phyloP scores from a whole-genome alignment of 2,888 invertebrate genomes.

The Morpho helenor region DNA sequence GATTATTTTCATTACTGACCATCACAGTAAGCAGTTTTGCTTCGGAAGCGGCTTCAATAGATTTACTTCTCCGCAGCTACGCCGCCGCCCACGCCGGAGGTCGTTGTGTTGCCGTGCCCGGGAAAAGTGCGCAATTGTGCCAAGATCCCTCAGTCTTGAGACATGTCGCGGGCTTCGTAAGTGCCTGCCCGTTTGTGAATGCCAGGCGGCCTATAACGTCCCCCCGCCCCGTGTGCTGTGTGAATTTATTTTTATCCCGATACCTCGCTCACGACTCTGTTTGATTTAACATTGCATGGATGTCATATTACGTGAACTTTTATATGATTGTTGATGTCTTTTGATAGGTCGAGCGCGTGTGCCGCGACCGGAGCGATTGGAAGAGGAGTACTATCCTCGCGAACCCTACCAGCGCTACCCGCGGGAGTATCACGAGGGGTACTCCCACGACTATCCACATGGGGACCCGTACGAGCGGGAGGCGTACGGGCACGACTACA shows the following conservation, averaged over 20 bases:
- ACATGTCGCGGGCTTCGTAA: conserved; percentile 53
- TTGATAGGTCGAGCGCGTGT: conserved; percentile 63
- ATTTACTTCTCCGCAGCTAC: conserved; percentile 47
- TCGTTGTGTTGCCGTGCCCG: conserved; percentile 63
- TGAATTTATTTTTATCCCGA: conserved; percentile 26
- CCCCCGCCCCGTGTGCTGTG: conserved; percentile 35
- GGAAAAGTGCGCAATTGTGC: conserved; percentile 62
- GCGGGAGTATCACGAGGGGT: conserved; percentile 51
- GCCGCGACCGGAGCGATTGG: conserved; percentile 76
- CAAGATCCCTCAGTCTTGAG: conserved; percentile 47
- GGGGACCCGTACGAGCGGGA: conserved; percentile 58
- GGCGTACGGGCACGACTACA: conserved; percentile 55
- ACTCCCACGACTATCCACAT: conserved; percentile 42
- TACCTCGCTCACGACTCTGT: conserved; percentile 1
- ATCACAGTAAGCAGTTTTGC: background rate
- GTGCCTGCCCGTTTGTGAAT: conserved; percentile 44
- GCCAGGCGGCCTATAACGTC: conserved; percentile 12
- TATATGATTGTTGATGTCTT: background rate
- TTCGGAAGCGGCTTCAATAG: conserved; percentile 27
- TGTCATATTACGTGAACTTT: background rate
- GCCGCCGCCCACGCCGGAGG: conserved; percentile 44
- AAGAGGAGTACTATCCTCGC: conserved; percentile 67
- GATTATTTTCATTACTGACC: background rate
- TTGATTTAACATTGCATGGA: background rate
- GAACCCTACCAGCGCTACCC: conserved; percentile 39